phyloP scores from a whole-genome alignment of 2,113 vertebrate species.

The Trogon surrucura region DNA sequence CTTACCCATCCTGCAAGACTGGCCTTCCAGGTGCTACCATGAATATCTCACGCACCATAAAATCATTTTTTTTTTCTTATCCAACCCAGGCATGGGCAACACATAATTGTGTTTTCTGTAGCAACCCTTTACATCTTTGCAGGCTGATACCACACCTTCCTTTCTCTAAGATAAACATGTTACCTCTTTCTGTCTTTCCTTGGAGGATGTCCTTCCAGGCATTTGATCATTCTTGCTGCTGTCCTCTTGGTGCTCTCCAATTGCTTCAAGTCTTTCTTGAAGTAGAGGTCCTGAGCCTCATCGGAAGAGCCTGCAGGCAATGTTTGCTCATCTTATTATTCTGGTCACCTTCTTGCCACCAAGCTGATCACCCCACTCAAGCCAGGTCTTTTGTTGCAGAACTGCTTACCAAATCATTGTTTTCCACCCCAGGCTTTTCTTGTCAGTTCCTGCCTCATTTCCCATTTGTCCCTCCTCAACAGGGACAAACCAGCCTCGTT shows the following conservation, averaged over 20 bases:
- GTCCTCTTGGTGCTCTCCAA: not conserved
- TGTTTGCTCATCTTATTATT: not conserved
- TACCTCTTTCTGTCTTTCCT: not conserved
- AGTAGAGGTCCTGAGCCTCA: not conserved
- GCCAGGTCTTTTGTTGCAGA: not conserved
- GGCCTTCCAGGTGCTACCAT: not conserved
- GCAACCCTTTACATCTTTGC: not conserved
- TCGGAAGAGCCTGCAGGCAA: not conserved
- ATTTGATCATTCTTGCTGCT: not conserved
- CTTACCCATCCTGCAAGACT: not conserved
- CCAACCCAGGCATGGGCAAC: not conserved
- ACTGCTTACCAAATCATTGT: not conserved
- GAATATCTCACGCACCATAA: not conserved
- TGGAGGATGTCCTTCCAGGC: not conserved
- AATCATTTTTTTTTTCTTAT: not conserved
- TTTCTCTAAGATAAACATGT: not conserved
- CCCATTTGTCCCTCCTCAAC: not conserved
- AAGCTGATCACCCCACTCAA: not conserved
- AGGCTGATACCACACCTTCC: not conserved
- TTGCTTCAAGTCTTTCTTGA: not conserved
- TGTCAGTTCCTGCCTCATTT: not conserved
- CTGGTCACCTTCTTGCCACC: not conserved
- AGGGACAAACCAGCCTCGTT: not conserved
- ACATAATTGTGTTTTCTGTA: not conserved
- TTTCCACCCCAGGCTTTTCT: not conserved